A percentile compares a stretch with the other conserved stretches of the same genome.
Evolutionary conservation across 2,888 invertebrate species (phyloP).

Genomic region (Biston betularia): DNA sequence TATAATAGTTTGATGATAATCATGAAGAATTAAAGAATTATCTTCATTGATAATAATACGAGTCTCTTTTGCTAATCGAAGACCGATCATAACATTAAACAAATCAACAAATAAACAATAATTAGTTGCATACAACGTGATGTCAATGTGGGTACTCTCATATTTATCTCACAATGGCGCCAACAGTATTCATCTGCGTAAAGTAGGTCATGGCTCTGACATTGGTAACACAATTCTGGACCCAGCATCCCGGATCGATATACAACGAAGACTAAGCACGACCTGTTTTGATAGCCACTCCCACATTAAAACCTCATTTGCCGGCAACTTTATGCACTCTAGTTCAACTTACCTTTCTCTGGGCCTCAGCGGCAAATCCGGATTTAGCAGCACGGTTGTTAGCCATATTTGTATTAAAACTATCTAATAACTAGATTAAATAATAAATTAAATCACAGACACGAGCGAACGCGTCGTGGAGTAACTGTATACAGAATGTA

Average conservation of each 20-base stretch:
- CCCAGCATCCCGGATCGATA: slow-evolving; percentile 81
- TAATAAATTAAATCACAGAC: slow-evolving; percentile 79
- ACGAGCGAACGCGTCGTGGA: slow-evolving; percentile 69
- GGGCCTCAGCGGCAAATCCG: slow-evolving; percentile 98
- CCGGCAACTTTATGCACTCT: slow-evolving; percentile 29
- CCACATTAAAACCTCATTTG: slow-evolving; percentile 39
- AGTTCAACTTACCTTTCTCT: slow-evolving; percentile 92
- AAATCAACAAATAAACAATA: slow-evolving; percentile 24
- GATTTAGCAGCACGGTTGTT: slow-evolving; percentile 94
- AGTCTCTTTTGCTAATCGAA: slow-evolving; percentile 7
- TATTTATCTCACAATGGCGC: slow-evolving; percentile 29
- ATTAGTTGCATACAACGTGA: slow-evolving; percentile 4
- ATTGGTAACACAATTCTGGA: slow-evolving; percentile 76
- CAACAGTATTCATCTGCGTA: slow-evolving; percentile 42
- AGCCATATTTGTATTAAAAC: slow-evolving; percentile 87
- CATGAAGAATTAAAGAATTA: background rate
- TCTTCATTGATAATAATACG: background rate
- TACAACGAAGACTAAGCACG: slow-evolving; percentile 47
- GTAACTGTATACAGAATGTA: slow-evolving; percentile 80
- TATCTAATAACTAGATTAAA: slow-evolving; percentile 60
- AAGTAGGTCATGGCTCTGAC: slow-evolving; percentile 78
- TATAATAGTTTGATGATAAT: no score
- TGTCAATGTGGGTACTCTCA: slow-evolving; percentile 13
- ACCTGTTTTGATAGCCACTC: slow-evolving; percentile 56
- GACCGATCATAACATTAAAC: slow-evolving; percentile 21